Evolutionary conservation across 2,888 invertebrate species (phyloP).

Genomic region (Carpatolechia fugitivella): DNA sequence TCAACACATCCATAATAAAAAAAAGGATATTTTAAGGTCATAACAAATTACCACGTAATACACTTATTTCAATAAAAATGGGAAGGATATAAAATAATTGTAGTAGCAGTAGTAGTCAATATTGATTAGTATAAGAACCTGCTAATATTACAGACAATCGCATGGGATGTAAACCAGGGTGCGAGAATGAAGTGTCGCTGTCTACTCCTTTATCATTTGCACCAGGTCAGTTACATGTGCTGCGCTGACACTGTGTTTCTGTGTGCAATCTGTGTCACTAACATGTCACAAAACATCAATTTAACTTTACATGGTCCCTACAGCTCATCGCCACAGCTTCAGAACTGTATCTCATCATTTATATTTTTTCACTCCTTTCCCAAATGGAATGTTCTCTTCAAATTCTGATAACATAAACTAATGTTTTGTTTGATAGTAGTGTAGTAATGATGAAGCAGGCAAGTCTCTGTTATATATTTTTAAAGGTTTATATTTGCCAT

Average conservation of each 20-base stretch:
- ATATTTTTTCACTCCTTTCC: not conserved
- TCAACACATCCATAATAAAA: too few species aligned
- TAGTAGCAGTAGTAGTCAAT: too few species aligned
- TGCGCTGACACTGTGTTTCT: conserved; percentile 69
- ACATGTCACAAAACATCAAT: conserved; percentile 34
- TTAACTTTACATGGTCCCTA: conserved; percentile 10
- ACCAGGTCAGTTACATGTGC: conserved; percentile 78
- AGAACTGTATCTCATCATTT: conserved; percentile 5
- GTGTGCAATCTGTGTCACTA: conserved; percentile 76
- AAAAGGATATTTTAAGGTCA: too few species aligned
- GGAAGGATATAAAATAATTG: too few species aligned
- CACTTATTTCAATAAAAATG: too few species aligned
- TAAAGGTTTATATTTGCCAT: not conserved
- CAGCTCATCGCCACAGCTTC: conserved; percentile 8
- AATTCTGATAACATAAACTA: not conserved
- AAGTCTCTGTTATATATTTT: too few species aligned
- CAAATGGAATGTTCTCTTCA: not conserved
- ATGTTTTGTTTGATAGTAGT: not conserved
- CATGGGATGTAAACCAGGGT: conserved; percentile 75
- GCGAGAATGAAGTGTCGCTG: conserved; percentile 77
- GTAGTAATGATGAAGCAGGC: too few species aligned
- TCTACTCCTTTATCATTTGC: conserved; percentile 75
- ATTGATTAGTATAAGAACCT: conserved; percentile 51
- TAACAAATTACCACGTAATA: too few species aligned
- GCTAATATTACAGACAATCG: conserved; percentile 77